Evolutionary conservation across 2,888 invertebrate genomes (phyloP).

Genomic region (Drosophila gaucha): DNA sequence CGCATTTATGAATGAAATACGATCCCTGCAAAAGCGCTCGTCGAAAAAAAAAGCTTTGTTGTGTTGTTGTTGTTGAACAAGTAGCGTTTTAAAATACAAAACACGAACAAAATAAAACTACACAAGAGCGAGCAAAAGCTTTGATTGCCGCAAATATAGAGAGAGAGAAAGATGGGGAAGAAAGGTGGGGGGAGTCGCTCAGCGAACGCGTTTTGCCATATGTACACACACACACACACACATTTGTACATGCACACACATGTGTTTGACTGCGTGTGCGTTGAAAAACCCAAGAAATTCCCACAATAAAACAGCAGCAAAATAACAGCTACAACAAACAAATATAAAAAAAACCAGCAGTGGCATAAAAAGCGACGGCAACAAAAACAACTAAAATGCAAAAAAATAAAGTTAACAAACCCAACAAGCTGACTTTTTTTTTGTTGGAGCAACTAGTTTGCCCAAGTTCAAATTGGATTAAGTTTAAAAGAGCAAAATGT

Average conservation of each 20-base stretch:
- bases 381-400: constrained; percentile 34
- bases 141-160: constrained; percentile 55
- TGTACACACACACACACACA: constrained; percentile 31
- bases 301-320: constrained; percentile 83
- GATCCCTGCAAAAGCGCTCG: constrained; percentile 53
- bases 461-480: constrained; percentile 73
- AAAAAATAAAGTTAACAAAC: constrained; percentile 67
- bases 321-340: constrained; percentile 58
- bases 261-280: constrained; percentile 45
- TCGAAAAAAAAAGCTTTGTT: constrained; percentile 42
- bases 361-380: constrained; percentile 54
- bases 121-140: constrained; percentile 47
- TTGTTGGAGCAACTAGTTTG: constrained; percentile 68
- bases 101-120: constrained; percentile 7
- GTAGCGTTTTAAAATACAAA: constrained; percentile 63
- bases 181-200: constrained; percentile 9
- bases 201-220: constrained; percentile 65
- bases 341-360: constrained; percentile 62
- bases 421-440: constrained; percentile 49
- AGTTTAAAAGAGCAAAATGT: constrained; percentile 52
- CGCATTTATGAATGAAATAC: constrained; percentile 70
- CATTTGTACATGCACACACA: too few species aligned
- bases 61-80: constrained; percentile 64
- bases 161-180: not conserved
- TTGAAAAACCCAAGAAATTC: constrained; percentile 85